phyloP scores from a whole-genome alignment of 1,140 invertebrate species.

The Plutomurus gul region DNA sequence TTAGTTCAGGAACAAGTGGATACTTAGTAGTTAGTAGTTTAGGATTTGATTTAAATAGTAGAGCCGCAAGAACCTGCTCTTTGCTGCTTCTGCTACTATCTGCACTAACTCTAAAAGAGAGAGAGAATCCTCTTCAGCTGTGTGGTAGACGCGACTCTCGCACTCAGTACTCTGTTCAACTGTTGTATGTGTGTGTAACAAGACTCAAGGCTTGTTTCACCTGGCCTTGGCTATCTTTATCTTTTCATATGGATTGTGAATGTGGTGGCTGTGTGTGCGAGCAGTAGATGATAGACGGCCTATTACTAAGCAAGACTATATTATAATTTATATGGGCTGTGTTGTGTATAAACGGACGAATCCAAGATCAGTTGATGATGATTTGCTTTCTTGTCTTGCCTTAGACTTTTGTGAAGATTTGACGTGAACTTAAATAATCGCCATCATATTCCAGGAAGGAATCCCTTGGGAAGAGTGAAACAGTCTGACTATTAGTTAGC shows the following conservation, averaged over 20 bases:
- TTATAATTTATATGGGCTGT: no score
- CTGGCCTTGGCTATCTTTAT: not conserved
- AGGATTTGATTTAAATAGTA: no score
- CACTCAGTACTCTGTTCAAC: not conserved
- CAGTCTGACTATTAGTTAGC: no score
- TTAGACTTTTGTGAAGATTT: not conserved
- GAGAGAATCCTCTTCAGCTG: no score
- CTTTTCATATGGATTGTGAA: not conserved
- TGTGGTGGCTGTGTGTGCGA: not conserved
- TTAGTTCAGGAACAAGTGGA: not conserved
- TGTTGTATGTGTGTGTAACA: no score
- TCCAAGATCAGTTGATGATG: not conserved
- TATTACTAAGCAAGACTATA: no score
- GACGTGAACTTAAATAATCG: not conserved
- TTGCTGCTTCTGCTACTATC: no score
- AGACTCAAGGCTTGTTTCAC: not conserved
- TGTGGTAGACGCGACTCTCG: not conserved
- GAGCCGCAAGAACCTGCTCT: no score
- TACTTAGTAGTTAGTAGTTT: not conserved
- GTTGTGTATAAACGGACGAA: not conserved
- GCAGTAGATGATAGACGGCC: not conserved
- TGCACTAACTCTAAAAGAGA: no score
- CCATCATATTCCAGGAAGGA: not conserved
- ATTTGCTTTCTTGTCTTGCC: not conserved
- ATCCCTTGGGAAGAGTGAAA: not conserved